These are phyloP conservation scores for Eulemur mongoz DNA, from an alignment of 2,797 vertebrate genomes.

Conservation along the genomic window DNA sequence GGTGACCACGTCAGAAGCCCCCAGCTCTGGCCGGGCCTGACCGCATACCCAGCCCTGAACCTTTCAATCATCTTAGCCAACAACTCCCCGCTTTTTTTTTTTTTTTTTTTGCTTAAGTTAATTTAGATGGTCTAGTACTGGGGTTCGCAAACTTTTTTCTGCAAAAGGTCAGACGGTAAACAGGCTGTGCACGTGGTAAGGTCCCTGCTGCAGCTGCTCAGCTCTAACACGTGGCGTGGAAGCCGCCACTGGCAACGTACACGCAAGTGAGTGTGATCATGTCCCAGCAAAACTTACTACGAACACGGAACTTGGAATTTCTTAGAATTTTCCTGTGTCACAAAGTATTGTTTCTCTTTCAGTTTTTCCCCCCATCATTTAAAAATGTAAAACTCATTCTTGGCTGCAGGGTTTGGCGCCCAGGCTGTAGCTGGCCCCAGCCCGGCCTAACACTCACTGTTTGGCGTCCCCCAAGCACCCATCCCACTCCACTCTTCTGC, in stretches of 20 bases:
- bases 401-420: background rate
- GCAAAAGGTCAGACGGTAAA: background rate
- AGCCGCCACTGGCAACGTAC: background rate
- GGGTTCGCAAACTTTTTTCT: background rate
- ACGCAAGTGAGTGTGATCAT: background rate
- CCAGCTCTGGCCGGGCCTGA: background rate
- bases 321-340: background rate
- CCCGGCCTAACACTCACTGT: background rate
- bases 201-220: background rate
- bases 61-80: background rate
- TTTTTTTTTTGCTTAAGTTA: background rate
- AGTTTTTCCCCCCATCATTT: background rate
- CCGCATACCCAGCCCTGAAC: too few relatives aligned
- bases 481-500: background rate
- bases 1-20: background rate
- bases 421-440: background rate
- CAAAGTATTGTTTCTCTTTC: background rate
- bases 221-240: fast-evolving
- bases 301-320: background rate
- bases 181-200: fast-evolving
- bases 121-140: background rate
- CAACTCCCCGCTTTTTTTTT: too few relatives aligned
- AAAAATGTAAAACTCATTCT: background rate
- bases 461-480: background rate
- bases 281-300: background rate